Conservation (phyloP, 2,888 invertebrate genomes). For the Eugnorisma glareosa region DNA sequence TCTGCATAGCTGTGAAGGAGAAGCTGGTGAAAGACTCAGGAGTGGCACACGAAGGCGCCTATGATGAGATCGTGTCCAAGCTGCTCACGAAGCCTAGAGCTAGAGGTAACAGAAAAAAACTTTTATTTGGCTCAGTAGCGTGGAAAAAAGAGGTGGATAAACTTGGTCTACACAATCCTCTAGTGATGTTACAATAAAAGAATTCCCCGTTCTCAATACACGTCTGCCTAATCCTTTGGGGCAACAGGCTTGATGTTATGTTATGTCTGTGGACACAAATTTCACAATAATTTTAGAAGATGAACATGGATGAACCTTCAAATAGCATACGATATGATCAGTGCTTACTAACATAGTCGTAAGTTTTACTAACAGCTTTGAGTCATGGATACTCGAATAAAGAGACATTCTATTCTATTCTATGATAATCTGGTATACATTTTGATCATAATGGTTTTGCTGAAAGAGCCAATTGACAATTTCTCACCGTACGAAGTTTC, state of each 20-base stretch:
- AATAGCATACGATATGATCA: background rate
- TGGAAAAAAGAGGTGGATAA: background rate
- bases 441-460: background rate
- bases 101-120: conserved; percentile 92
- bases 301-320: background rate
- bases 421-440: background rate
- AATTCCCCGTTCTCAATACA: background rate
- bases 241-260: background rate
- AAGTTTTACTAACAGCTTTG: too few relatives aligned
- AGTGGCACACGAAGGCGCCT: conserved; percentile 96
- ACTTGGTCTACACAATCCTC: background rate
- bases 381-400: too few relatives aligned
- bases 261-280: background rate
- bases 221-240: background rate
- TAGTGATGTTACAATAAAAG: background rate
- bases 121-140: background rate
- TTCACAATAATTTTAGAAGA: background rate
- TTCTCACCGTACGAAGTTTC: background rate
- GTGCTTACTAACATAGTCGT: too few relatives aligned
- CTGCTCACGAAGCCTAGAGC: conserved; percentile 96
- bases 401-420: too few relatives aligned
- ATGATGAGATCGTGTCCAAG: conserved; percentile 96
- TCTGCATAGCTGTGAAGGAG: conserved; percentile 98
- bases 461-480: background rate
- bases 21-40: conserved; percentile 98